Base-by-base conservation (phyloP, 2,797 vertebrate genomes). In the Pyrrhura leucotis region DNA sequence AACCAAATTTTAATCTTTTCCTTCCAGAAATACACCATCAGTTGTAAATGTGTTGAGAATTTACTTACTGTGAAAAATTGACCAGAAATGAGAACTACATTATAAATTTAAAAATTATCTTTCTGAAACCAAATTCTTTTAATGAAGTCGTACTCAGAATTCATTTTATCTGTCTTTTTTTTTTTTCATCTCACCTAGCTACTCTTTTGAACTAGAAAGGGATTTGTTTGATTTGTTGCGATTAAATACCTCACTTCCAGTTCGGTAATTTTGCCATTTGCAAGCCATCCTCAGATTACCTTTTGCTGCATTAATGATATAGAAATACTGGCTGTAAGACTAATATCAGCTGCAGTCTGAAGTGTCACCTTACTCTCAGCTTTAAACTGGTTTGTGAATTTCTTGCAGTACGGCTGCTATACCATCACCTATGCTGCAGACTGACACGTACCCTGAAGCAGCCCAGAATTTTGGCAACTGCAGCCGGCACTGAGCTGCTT, bases 371-470 rank as follows among this genome's bases (percentile, higher is more conserved):
- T 37, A 20, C 16, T 31, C 39, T 56, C n/a, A 53, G 37, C 20
- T 71, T 48, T 53, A 45, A 45, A 48, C 22, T 0, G 0, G 7
- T 16, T 33, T 56, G 74, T 37, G 76, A 85, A 65, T 12, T 61
- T 8, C 40, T 68, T 14, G 37, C 26, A 40, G 74, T n/a, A 29
- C 37, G 68, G 75, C 26, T 73, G 63, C 28, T 9, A 12, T 14
- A 8, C 29, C 0, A 0, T 35, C 0, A 0, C 19, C 58, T 23
- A 4, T 45, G 22, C 17, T 2, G 0, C 66, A 48, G 51, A 65
- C 26, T 5, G 4, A 22, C 69, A 29, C 0, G 1, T 4, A 18
- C 21, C 62, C 37, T 10, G 2, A n/a, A 65, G 54, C 35, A 45
- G 13, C 13, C 21, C 39, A 25, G 12, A 4, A 17, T 42, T 51